Base-by-base conservation (phyloP, 2,888 invertebrate genomes). In the Dorcus parallelipipedus region DNA sequence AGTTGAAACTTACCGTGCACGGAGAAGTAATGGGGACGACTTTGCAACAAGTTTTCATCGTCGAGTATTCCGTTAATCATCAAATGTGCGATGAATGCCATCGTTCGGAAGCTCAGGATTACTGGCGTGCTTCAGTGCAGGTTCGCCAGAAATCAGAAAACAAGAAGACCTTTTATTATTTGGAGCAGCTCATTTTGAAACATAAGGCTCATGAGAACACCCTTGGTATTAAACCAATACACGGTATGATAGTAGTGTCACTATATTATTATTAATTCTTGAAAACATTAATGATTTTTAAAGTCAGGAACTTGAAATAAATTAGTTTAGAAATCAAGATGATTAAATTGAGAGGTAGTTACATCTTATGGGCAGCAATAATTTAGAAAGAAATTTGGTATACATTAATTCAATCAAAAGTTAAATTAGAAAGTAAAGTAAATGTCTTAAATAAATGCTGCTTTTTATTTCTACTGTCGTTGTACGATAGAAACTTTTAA, bases 21-120 rank as follows among this genome's bases (percentile, higher is more conserved):
- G 96, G 93, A 49, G 97, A 98, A 82, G 91, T 98, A 1, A 82
- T 93, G 73, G 91, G 93, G 23, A 95, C 94, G 47, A 89, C 96
- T 1, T 81, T 98, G 9, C 93, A 99, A 75, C 98, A 99, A 80
- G 89, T 93, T 3, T 97, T 98, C 75, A 84, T 97, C 42, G 95
- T 99, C 2, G 98, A 99, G 75, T 99, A 90, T 75, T 87, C 87
- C 0, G 85, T 97, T 1, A 89, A 88, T 70, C 89, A 91, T 80
- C 96, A 97, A 77, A 96, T 98, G 93, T 99, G 99, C 77, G 92
- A 93, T 73, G 95, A 96, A 59, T 99, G 99, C 76, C 97, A 98
- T 77, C 86, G 97, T 10, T 87, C 90, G 0, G 98, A 99, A 78
- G 98, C 98, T 0, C 96, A 99, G 76, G 92, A 99, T 79, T 99